A percentile compares a stretch with the other conserved stretches of the same genome.
These are phyloP conservation scores for Trididemnum nubilum DNA, from an alignment of 23 tunicate species.

Conservation along the genomic window DNA sequence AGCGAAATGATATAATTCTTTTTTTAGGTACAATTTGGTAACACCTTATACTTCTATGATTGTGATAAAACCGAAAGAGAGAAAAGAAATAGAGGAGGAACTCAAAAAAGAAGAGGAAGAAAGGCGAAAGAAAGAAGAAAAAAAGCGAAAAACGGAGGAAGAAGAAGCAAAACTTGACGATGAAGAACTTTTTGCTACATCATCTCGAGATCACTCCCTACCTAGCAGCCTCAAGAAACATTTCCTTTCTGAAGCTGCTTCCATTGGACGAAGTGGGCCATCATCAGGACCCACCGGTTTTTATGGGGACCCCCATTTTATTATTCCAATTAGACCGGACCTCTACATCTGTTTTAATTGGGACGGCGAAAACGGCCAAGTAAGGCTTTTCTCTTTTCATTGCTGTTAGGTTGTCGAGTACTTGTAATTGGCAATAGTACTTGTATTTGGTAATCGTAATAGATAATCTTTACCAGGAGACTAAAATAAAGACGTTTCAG, in stretches of 20 bases:
- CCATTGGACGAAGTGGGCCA: not conserved
- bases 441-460: too few relatives aligned
- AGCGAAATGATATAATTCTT: too few relatives aligned
- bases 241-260: not conserved
- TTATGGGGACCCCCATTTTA: slow-evolving; percentile 86
- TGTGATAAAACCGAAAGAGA: slow-evolving; percentile 53
- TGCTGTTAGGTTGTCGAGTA: too few relatives aligned
- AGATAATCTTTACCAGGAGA: too few relatives aligned
- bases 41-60: slow-evolving; percentile 76
- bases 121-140: slow-evolving; percentile 32
- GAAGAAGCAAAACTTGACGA: slow-evolving; percentile 30
- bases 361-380: slow-evolving; percentile 66
- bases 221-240: not conserved
- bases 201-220: not conserved
- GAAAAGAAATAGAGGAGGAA: slow-evolving; percentile 45
- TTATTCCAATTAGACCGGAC: slow-evolving; percentile 53
- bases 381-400: too few relatives aligned
- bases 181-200: not conserved
- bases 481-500: too few relatives aligned
- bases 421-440: too few relatives aligned
- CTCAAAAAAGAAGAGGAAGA: slow-evolving; percentile 46
- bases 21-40: slow-evolving; percentile 64
- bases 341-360: slow-evolving; percentile 76
- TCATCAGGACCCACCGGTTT: slow-evolving; percentile 68
- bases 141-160: slow-evolving; percentile 25